Evolutionary conservation across 2,888 invertebrate species (phyloP).

Genomic region (Parasteatoda lunata): DNA sequence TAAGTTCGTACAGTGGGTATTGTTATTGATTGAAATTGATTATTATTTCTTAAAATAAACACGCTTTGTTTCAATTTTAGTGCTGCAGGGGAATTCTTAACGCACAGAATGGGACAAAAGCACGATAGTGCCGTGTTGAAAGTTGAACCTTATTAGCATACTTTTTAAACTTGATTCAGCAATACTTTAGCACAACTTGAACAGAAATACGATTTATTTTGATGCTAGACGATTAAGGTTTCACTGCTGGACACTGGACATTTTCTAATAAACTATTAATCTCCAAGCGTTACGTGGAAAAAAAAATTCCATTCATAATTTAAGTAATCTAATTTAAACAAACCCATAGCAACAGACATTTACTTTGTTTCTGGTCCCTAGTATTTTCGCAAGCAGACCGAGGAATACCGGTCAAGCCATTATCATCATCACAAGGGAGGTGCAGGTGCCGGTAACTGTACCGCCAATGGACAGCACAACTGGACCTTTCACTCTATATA

Average conservation of each 20-base stretch:
- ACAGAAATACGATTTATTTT: too few species aligned
- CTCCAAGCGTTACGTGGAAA: not conserved
- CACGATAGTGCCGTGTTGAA: too few species aligned
- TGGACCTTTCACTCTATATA: conserved; percentile 44
- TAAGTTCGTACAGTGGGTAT: too few species aligned
- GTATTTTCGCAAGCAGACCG: not conserved
- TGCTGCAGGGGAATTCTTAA: too few species aligned
- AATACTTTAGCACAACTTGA: too few species aligned
- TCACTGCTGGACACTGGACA: not conserved
- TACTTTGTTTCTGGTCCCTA: conserved; percentile 43
- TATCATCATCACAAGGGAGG: conserved; percentile 29
- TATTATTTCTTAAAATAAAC: too few species aligned
- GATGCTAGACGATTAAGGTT: not conserved
- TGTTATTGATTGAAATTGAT: too few species aligned
- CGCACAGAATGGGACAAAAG: too few species aligned
- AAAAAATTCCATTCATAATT: not conserved
- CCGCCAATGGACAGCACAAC: conserved; percentile 46
- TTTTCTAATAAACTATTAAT: too few species aligned
- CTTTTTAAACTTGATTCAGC: too few species aligned
- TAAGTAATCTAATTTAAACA: not conserved
- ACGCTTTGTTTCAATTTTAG: too few species aligned
- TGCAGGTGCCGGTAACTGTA: conserved; percentile 62
- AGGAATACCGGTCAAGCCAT: conserved; percentile 13
- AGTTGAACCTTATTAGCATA: too few species aligned
- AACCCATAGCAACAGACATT: not conserved